A percentile compares a stretch with the other conserved stretches of the same genome.
Conservation (phyloP, 2,113 vertebrate species). For the Acrocephalus arundinaceus region DNA sequence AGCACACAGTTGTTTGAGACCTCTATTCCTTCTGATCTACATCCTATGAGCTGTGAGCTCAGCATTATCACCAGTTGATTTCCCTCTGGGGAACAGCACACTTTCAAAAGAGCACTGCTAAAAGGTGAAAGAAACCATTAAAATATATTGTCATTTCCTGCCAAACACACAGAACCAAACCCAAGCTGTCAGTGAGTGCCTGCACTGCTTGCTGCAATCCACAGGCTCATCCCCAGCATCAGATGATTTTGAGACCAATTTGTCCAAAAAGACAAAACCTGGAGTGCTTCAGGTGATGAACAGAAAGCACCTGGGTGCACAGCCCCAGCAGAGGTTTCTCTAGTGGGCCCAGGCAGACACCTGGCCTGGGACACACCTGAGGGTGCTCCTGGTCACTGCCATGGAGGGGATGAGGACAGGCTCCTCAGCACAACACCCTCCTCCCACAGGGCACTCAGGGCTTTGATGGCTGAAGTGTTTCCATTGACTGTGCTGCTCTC, state of each 20-base stretch:
- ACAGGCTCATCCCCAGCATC: background rate
- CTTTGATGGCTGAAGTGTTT: background rate
- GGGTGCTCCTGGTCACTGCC: background rate
- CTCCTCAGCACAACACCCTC: background rate
- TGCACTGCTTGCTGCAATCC: background rate
- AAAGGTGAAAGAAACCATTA: background rate
- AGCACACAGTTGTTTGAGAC: background rate
- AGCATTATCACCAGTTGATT: background rate
- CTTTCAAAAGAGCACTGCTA: background rate
- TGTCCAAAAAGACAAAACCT: background rate
- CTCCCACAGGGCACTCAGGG: background rate
- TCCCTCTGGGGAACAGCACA: background rate
- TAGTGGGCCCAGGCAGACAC: rapidly evolving
- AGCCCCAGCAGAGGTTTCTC: rapidly evolving
- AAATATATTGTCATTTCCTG: background rate
- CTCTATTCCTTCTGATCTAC: background rate
- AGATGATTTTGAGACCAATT: background rate
- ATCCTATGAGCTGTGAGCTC: background rate
- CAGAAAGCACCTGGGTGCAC: rapidly evolving
- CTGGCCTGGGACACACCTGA: background rate
- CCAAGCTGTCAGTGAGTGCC: background rate
- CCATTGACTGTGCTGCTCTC: background rate
- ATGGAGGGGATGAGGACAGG: rapidly evolving
- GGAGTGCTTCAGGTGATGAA: background rate
- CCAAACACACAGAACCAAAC: background rate